A percentile compares a stretch with the other conserved stretches of the same genome.
These are phyloP conservation scores for Lepisosteus oculatus DNA, from an alignment of 2,113 vertebrate species.

Conservation along the genomic window DNA sequence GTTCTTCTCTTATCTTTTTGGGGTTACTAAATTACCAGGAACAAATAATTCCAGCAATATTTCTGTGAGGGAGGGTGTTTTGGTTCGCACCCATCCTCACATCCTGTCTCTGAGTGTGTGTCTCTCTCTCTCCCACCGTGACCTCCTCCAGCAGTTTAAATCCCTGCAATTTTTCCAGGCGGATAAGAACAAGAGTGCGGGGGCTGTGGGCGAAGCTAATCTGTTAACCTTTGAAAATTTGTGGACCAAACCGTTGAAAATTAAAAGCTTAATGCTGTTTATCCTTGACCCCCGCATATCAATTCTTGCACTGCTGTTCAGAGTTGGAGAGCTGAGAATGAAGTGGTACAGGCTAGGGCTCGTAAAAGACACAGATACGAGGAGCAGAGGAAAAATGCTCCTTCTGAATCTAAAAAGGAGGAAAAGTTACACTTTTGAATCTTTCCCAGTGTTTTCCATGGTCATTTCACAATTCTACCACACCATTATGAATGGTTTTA, in stretches of 20 bases:
- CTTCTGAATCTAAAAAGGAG: too few relatives aligned
- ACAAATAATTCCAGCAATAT: constrained; percentile 61
- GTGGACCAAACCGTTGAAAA: constrained; percentile 25
- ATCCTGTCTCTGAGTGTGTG: constrained; percentile 28
- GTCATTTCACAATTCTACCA: too few relatives aligned
- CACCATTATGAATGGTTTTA: too few relatives aligned
- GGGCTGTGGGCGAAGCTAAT: constrained; percentile 27
- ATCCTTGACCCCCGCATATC: constrained; percentile 27
- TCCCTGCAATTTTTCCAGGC: constrained; percentile 18
- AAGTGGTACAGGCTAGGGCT: neutral
- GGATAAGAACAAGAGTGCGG: constrained; percentile 12
- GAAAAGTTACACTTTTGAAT: too few relatives aligned
- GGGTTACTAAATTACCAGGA: constrained; percentile 65
- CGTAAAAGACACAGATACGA: neutral
- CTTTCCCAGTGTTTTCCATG: too few relatives aligned
- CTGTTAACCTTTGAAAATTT: constrained; percentile 31
- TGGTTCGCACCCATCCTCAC: constrained; percentile 36
- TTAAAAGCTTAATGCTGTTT: constrained; percentile 32
- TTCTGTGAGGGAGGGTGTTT: constrained; percentile 55
- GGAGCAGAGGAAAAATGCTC: too few relatives aligned
- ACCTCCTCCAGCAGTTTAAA: constrained; percentile 15
- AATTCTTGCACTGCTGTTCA: neutral
- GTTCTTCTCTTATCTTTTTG: constrained; percentile 19
- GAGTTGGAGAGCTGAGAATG: neutral
- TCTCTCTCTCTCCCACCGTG: constrained; percentile 26